Conservation (phyloP, 2,113 vertebrate species). For the Chionis minor region DNA sequence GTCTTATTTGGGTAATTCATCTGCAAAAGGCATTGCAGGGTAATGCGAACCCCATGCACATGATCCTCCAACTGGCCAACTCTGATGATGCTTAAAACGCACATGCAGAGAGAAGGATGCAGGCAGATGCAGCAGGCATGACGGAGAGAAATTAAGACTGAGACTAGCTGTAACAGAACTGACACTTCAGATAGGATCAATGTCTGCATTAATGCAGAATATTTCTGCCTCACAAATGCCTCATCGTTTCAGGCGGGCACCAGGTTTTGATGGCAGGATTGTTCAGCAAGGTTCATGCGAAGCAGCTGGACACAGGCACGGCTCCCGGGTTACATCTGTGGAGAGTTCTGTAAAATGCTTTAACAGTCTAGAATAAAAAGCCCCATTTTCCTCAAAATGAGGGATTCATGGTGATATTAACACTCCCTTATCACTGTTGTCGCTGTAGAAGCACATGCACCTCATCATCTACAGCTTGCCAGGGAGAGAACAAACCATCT, state of each 20-base stretch:
- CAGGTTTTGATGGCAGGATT: background rate
- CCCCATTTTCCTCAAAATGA: background rate
- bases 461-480: slow-evolving; percentile 20
- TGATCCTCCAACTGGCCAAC: fast-evolving
- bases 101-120: background rate
- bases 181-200: background rate
- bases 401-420: background rate
- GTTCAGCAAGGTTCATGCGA: background rate
- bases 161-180: background rate
- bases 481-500: background rate
- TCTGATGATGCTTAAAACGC: background rate
- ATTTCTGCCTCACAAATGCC: background rate
- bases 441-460: slow-evolving; percentile 24
- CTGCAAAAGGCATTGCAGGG: background rate
- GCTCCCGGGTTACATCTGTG: background rate
- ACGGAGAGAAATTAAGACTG: background rate
- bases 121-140: background rate
- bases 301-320: background rate
- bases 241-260: background rate
- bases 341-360: background rate
- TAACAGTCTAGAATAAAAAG: background rate
- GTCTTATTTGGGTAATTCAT: background rate
- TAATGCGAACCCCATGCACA: background rate
- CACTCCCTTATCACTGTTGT: slow-evolving; percentile 16
- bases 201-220: background rate